Evolutionary conservation across 1,140 invertebrate genomes (phyloP), one percentile per base, ranked within the genome.

Genomic region (Telenomus remus): DNA sequence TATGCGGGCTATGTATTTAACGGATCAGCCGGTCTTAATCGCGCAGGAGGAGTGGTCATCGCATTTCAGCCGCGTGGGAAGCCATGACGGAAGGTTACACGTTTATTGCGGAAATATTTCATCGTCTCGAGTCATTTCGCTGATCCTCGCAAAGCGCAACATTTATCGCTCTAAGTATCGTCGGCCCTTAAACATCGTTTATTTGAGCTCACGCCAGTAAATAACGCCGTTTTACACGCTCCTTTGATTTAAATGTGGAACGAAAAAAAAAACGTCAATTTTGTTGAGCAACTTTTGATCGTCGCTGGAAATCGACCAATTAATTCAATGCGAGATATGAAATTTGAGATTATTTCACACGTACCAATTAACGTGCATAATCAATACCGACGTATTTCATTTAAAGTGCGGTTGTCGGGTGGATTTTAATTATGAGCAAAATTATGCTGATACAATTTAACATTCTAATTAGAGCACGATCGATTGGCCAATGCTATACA

Each of bases 41-140:
- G 56, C 47, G 48, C 50, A 61, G 66, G 61, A 71, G 74, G 68
- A 76, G 74, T 65, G 73, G 73, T 76, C 73, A 76, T 65, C 65
- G 73, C 35, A 43, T 69, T 73, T 51, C 59, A 60, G 43, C 68
- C 68, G 81, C 81, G 82, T 83, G 80, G 80, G 81, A 83, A 83
- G 82, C 66, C 39, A 63, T 51, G 65, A 66, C 77, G 72, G 71
- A 82, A 81, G 79, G 78, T 80, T 80, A 81, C 60, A 70, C 65
- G 73, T 74, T 82, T 84, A 81, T 82, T 80, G 79, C 76, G 76
- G 79, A 84, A 84, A 84, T 82, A 83, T 82, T 84, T 82, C 79
- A 84, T 69, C 76, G 74, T 82, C 78, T 82, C 79, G 79, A 64
- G 66, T 54, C 65, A 74, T 61, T 68, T 53, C 57, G 74, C 64